Percentiles rank a stretch among this genome's conserved stretches.
These are phyloP conservation scores for Melieria omissa DNA, from an alignment of 2,888 invertebrate genomes.

Conservation along the genomic window DNA sequence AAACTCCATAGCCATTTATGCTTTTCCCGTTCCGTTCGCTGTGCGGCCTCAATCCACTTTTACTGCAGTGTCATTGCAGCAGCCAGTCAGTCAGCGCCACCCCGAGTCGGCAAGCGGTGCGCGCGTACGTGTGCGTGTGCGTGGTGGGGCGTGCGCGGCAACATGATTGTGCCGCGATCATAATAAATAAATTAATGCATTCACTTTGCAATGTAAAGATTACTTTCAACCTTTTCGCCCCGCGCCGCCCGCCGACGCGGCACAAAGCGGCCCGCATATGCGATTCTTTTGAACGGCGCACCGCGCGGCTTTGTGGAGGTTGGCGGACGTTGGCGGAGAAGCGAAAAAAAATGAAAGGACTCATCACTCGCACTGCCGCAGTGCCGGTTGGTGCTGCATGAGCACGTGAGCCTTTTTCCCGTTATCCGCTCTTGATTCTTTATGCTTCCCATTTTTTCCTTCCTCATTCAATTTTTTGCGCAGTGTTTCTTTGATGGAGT, in stretches of 20 bases:
- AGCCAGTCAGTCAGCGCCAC: neutral
- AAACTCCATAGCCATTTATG: neutral
- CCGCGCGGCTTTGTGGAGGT: neutral
- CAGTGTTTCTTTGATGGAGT: neutral
- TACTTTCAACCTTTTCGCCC: neutral
- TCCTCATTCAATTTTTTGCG: neutral
- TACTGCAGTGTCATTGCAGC: neutral
- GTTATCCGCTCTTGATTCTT: too few species aligned
- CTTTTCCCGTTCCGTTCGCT: neutral
- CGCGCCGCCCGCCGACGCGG: too few species aligned
- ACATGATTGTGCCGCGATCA: conserved; percentile 28
- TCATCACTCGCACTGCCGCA: too few species aligned
- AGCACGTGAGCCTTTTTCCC: too few species aligned
- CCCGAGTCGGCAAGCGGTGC: too few species aligned
- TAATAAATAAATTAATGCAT: conserved; percentile 35
- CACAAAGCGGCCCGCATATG: too few species aligned
- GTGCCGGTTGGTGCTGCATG: too few species aligned
- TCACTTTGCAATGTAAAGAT: conserved; percentile 17
- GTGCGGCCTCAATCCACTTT: neutral
- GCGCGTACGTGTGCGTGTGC: neutral
- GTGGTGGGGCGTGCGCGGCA: too few species aligned
- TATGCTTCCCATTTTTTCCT: too few species aligned
- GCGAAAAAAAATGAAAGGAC: too few species aligned
- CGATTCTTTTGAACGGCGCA: neutral
- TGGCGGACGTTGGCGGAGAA: too few species aligned